Evolutionary conservation across 2,797 vertebrate species (phyloP).

Genomic region (Chelmon rostratus): DNA sequence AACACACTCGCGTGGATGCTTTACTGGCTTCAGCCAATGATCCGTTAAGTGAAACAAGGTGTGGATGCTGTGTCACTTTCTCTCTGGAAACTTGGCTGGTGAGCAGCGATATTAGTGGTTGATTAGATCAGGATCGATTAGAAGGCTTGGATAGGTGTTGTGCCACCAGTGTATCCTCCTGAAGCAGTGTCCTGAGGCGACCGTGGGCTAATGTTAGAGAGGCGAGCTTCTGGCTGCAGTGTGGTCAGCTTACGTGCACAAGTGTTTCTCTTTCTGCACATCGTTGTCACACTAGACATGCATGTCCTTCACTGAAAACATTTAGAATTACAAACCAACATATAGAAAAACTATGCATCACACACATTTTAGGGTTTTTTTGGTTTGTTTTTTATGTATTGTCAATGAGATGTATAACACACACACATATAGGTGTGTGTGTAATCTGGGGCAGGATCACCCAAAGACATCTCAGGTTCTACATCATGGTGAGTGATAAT

Average conservation of each 20-base stretch:
- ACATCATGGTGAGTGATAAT: conserved; percentile 7
- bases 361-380: too few species aligned
- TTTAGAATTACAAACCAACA: neutral
- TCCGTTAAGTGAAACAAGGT: neutral
- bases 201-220: neutral
- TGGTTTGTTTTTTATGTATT: too few species aligned
- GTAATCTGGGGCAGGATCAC: too few species aligned
- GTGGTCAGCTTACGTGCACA: neutral
- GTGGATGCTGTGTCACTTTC: neutral
- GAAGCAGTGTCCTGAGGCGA: neutral
- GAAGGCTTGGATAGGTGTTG: neutral
- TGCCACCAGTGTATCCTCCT: neutral
- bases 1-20: too few species aligned
- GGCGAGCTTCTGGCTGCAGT: neutral
- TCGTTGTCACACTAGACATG: neutral
- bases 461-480: neutral
- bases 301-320: neutral
- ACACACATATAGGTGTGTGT: too few species aligned
- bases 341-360: too few species aligned
- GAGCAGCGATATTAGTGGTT: neutral
- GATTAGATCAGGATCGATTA: neutral
- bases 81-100: conserved; percentile 21
- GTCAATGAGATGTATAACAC: too few species aligned
- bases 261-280: neutral
- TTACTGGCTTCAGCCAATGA: neutral